Evolutionary conservation across 30 jellyfish, hydroid and myxozoan genomes (phyloP), one percentile per base, ranked within the genome.

Genomic region (Turritopsis dohrnii): DNA sequence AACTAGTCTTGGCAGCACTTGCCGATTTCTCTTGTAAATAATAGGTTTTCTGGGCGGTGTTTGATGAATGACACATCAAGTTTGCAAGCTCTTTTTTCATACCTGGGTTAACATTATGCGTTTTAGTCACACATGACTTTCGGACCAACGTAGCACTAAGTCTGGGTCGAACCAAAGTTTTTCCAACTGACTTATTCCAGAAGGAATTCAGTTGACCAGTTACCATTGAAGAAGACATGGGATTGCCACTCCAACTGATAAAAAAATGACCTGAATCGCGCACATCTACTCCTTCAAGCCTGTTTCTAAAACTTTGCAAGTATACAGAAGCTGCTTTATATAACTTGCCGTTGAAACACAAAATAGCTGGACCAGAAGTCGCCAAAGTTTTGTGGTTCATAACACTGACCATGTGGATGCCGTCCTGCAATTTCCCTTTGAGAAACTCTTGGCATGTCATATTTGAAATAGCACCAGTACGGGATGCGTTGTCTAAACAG

Each of bases 401-500:
- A 81, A 81, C 85, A 0, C 0, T 52, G 0, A 81, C 29, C 84
- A 53, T 65, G 54, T 30, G 18, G 16, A 22, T 7, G 18, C 52
- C 83, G 16, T 66, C 84, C 28, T 21, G 84, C 7, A 26, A 20
- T 13, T 54, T 65, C 0, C 53, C 85, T 7, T 21, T 24, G 23
- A 16, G 28, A 23, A 81, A 65, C 54, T 81, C 65, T 28, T 81
- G 27, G 16, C 18, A 30, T 3, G 88, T 81, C 83, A 81, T 53
- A 65, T 65, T 81, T 53, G 88, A 86, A 20, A 81, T 21, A 8
- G 88, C 88, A n/a, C 88, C 88, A 18, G 84, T 52, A 20, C 85
- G 52, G 21, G 88, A 81, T 29, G 88, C 88, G 53, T 81, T 81
- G 88, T 81, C 85, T 22, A 81, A n/a, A 20, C 83, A 65, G 16